phyloP scores from a whole-genome alignment of 2,797 vertebrate species.

The Malacoraja senta region DNA sequence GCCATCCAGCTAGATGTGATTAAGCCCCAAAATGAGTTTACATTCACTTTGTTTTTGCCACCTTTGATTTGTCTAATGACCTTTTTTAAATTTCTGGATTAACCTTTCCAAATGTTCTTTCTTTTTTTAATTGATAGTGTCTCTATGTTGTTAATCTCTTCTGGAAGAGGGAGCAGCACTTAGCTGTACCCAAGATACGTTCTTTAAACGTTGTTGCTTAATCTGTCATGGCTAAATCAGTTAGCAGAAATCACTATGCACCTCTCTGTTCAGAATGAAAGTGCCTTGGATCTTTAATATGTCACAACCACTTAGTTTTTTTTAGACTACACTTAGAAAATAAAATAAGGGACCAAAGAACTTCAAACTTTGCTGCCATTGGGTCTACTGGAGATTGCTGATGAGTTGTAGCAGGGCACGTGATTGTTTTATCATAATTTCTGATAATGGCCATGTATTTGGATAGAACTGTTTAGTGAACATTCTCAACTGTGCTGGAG shows the following conservation, averaged over 20 bases:
- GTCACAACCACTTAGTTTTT: constrained; percentile 51
- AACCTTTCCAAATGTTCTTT: constrained; percentile 3
- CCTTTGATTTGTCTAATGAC: constrained; percentile 49
- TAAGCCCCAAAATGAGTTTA: constrained; percentile 66
- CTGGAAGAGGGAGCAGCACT: constrained; percentile 4
- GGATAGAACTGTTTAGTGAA: constrained; percentile 5
- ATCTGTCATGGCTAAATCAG: background rate
- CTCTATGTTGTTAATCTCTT: background rate
- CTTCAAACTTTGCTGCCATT: constrained; percentile 24
- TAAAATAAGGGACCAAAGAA: constrained; percentile 32
- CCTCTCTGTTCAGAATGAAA: constrained; percentile 31
- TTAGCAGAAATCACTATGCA: constrained; percentile 1
- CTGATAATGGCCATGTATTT: background rate
- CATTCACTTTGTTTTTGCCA: constrained; percentile 65
- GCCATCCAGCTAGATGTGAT: constrained; percentile 35
- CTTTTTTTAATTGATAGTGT: constrained; percentile 16
- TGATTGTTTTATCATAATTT: background rate
- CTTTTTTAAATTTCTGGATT: constrained; percentile 46
- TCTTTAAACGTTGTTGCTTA: constrained; percentile 10
- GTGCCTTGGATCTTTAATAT: constrained; percentile 26
- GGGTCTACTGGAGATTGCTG: background rate
- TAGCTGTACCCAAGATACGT: background rate
- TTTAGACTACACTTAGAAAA: constrained; percentile 32
- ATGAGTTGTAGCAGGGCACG: background rate
- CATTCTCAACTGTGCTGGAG: background rate